Percentiles rank a stretch among this genome's conserved stretches.
Evolutionary conservation across 2,888 invertebrate species (phyloP).

Genomic region (Leucophora obtusa): DNA sequence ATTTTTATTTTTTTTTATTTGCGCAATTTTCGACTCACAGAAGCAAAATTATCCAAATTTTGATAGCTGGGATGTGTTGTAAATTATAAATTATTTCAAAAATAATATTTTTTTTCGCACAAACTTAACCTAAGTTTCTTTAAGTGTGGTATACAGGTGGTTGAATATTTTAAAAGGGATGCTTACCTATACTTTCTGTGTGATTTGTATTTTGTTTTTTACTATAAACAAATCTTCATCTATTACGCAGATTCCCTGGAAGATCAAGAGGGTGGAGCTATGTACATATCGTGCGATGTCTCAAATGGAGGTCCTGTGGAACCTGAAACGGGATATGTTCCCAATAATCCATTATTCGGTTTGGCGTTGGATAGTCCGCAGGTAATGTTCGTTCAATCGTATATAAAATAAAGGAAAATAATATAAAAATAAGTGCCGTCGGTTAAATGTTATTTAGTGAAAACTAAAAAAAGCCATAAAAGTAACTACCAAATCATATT

Average conservation of each 20-base stretch:
- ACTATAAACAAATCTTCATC: conserved; percentile 13
- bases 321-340: conserved; percentile 79
- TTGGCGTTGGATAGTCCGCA: conserved; percentile 79
- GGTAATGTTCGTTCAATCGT: conserved; percentile 71
- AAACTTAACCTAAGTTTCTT: too few relatives aligned
- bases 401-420: conserved; percentile 1
- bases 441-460: background rate
- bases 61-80: too few relatives aligned
- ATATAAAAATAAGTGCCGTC: background rate
- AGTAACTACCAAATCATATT: too few relatives aligned
- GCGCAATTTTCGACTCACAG: too few relatives aligned
- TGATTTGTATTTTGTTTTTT: conserved; percentile 6
- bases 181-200: conserved; percentile 21
- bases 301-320: conserved; percentile 79
- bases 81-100: too few relatives aligned
- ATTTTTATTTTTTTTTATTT: too few relatives aligned
- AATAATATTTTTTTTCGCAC: too few relatives aligned
- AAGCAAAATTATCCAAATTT: too few relatives aligned
- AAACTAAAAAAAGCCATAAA: background rate
- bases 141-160: conserved; percentile 20
- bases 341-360: conserved; percentile 79
- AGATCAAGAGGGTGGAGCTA: conserved; percentile 80
- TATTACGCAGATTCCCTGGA: conserved; percentile 78
- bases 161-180: conserved; percentile 42
- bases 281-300: conserved; percentile 80